Conservation (phyloP, 1,140 invertebrate species). For the Tenebrio molitor region DNA sequence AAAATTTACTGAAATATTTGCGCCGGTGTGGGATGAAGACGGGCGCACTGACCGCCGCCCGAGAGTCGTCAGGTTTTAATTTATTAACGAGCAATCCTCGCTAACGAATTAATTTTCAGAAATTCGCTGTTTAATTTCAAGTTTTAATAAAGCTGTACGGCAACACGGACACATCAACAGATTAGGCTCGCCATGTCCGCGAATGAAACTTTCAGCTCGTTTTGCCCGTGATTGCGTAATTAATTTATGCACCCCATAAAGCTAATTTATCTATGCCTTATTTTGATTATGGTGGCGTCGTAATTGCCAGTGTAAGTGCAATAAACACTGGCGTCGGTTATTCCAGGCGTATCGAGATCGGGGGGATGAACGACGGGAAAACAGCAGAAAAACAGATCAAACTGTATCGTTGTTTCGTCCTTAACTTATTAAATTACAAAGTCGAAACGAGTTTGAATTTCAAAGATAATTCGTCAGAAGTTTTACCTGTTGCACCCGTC, state of each 20-base stretch:
- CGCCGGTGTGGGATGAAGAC: neutral
- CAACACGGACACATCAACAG: constrained; percentile 34
- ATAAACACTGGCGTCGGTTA: too few relatives aligned
- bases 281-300: constrained; percentile 21
- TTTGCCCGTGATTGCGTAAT: constrained; percentile 27
- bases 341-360: too few relatives aligned
- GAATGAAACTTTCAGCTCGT: constrained; percentile 35
- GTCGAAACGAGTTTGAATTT: too few relatives aligned
- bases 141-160: constrained; percentile 37
- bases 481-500: too few relatives aligned
- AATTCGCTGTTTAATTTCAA: constrained; percentile 41
- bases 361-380: too few relatives aligned
- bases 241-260: constrained; percentile 45
- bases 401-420: too few relatives aligned
- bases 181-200: constrained; percentile 25
- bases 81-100: constrained; percentile 36
- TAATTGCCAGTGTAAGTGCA: neutral
- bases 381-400: too few relatives aligned
- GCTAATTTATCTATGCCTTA: constrained; percentile 27
- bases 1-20: neutral
- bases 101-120: constrained; percentile 38
- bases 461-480: too few relatives aligned
- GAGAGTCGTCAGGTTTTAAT: constrained; percentile 13
- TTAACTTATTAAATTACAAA: too few relatives aligned
- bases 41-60: neutral